Evolutionary conservation across 2,113 vertebrate genomes (phyloP), one percentile per base, ranked within the genome.

Genomic region (Rhizomys pruinosus): DNA sequence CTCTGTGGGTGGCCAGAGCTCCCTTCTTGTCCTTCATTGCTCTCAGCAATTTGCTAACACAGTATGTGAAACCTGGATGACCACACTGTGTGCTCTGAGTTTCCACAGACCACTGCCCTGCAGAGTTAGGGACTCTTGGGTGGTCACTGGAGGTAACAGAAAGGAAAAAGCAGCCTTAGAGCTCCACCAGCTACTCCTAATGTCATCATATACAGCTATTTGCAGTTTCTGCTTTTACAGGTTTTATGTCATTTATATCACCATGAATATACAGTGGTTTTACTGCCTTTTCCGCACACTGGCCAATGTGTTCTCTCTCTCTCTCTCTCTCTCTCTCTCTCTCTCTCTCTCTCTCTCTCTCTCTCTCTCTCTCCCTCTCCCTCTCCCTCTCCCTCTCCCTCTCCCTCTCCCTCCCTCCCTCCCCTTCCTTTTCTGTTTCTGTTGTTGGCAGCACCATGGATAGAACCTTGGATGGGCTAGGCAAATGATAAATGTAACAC

Each of bases 21-120:
- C 32, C 71, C 25, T 81, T 79, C 63, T 61, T 44, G 61, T 72
- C 29, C 76, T 7, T 64, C 19, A 71, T 11, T 84, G 52, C 77
- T 91, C 90, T 69, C 77, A 52, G 55, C 61, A 68, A 69, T 87
- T 80, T 92, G 39, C 69, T 87, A 23, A 84, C 9, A 19, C 84
- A 79, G 77, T 47, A 3, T 25, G 0, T 34, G 2, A 37, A 74
- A 15, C 15, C 63, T 1, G 8, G 13, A 25, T 13, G 27, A 47
- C 22, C 15, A 3, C n/a, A 25, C 27, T 44, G 1, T 27, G 34
- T n/a, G 22, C 11, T 47, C 22, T 44, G 34, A 16, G 37, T 27
- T 52, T 5, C 1, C 0, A 7, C 42, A 72, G 29, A 63, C 13
- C 27, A 11, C 10, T 20, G 68, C 39, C 2, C 0, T 44, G 64